Conservation (phyloP, 1,140 invertebrate genomes). For the Pogonus chalceus region DNA sequence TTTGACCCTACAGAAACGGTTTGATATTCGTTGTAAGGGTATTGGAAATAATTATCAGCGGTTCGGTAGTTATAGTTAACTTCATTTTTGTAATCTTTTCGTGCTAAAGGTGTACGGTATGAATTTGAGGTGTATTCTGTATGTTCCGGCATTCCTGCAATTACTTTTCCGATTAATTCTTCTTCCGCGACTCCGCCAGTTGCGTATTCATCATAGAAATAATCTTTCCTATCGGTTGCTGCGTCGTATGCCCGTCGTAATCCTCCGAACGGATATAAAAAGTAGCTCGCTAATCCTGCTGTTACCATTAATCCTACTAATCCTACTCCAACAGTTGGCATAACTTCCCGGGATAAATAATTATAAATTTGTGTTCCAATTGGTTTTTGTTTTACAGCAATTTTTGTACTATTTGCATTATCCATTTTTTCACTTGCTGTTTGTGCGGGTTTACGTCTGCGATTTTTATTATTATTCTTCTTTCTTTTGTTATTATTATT, state of each 20-base stretch:
- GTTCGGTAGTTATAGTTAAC: slow-evolving; percentile 9
- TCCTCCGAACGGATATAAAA: slow-evolving; percentile 61
- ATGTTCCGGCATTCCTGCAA: slow-evolving; percentile 56
- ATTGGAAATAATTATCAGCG: not conserved
- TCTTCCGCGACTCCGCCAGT: slow-evolving; percentile 56
- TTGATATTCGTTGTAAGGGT: not conserved
- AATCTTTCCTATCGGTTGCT: slow-evolving; percentile 44
- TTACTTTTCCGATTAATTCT: slow-evolving; percentile 59
- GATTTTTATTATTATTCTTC: slow-evolving; percentile 47
- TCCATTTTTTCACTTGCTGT: slow-evolving; percentile 39
- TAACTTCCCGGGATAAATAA: slow-evolving; percentile 65
- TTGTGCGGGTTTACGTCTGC: slow-evolving; percentile 41
- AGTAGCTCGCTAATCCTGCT: slow-evolving; percentile 62
- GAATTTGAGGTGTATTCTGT: slow-evolving; percentile 17
- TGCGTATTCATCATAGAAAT: slow-evolving; percentile 52
- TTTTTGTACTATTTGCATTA: slow-evolving; percentile 38
- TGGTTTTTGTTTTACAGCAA: slow-evolving; percentile 41
- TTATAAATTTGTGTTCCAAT: slow-evolving; percentile 66
- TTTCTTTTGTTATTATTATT: slow-evolving; percentile 31
- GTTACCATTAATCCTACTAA: slow-evolving; percentile 58
- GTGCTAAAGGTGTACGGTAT: slow-evolving; percentile 20
- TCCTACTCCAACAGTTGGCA: slow-evolving; percentile 67
- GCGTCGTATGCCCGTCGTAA: slow-evolving; percentile 54
- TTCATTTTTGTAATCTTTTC: slow-evolving; percentile 18
- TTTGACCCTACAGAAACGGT: not conserved